phyloP scores from a whole-genome alignment of 2,113 vertebrate genomes.

The Catagonus wagneri region DNA sequence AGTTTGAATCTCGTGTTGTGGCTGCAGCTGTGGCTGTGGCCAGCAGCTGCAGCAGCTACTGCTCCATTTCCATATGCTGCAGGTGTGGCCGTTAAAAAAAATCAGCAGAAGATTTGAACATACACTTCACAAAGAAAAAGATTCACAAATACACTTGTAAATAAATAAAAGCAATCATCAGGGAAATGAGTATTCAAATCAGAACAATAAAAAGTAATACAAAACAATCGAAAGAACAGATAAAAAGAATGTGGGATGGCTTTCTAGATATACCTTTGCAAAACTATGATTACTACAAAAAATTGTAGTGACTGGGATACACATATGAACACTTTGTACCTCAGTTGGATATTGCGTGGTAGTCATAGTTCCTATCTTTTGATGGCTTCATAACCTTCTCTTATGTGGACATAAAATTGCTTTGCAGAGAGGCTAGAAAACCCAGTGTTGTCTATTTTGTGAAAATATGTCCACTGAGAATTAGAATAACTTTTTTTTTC shows the following conservation, averaged over 20 bases:
- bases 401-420: background rate
- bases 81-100: background rate
- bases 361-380: background rate
- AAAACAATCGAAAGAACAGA: background rate
- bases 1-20: too few species aligned
- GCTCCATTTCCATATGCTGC: too few species aligned
- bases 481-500: background rate
- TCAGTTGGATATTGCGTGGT: background rate
- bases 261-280: background rate
- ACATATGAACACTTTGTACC: background rate
- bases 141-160: background rate
- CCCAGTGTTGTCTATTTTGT: background rate
- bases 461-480: background rate
- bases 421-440: background rate
- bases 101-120: background rate
- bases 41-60: too few species aligned
- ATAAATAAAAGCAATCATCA: background rate
- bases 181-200: background rate
- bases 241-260: background rate
- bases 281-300: background rate
- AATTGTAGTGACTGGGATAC: background rate
- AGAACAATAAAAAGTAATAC: background rate
- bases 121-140: background rate
- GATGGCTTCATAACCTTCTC: background rate
- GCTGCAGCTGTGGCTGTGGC: too few species aligned